A percentile compares a stretch with the other conserved stretches of the same genome.
phyloP scores from a whole-genome alignment of 2,797 vertebrate species.

The Gallinago solitaria region DNA sequence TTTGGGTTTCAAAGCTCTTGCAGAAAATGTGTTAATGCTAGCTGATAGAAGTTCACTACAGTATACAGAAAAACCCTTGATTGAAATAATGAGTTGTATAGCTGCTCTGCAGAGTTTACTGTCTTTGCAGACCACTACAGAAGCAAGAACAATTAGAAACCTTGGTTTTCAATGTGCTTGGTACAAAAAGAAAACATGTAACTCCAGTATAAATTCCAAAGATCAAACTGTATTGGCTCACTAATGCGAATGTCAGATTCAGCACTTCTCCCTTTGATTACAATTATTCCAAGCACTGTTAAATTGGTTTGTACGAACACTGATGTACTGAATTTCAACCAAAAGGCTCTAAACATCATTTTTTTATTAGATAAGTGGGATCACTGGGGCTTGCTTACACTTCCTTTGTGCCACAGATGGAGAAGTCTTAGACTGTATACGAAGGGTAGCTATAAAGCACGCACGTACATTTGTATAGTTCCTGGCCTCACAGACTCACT shows the following conservation, averaged over 20 bases:
- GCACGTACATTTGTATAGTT: not conserved
- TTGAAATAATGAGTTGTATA: not conserved
- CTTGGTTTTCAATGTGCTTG: not conserved
- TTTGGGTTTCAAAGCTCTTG: not conserved
- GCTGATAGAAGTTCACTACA: not conserved
- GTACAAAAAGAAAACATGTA: not conserved
- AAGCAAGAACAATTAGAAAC: not conserved
- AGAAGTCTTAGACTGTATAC: not conserved
- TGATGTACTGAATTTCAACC: not conserved
- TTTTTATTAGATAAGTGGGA: not conserved
- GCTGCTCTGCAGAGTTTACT: not conserved
- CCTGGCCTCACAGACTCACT: not conserved
- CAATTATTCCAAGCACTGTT: not conserved
- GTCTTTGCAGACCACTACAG: not conserved
- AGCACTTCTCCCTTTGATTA: not conserved
- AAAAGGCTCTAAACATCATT: not conserved
- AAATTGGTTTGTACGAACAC: not conserved
- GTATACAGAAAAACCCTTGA: not conserved
- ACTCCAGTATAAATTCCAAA: not conserved
- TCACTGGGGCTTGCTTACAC: not conserved
- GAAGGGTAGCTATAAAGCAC: not conserved
- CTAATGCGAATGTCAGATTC: not conserved
- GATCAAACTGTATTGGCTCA: not conserved
- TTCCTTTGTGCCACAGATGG: not conserved
- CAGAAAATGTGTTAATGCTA: not conserved